A percentile compares a stretch with the other conserved stretches of the same genome.
Conservation (phyloP, 2,797 vertebrate genomes). For the Perodicticus potto region DNA sequence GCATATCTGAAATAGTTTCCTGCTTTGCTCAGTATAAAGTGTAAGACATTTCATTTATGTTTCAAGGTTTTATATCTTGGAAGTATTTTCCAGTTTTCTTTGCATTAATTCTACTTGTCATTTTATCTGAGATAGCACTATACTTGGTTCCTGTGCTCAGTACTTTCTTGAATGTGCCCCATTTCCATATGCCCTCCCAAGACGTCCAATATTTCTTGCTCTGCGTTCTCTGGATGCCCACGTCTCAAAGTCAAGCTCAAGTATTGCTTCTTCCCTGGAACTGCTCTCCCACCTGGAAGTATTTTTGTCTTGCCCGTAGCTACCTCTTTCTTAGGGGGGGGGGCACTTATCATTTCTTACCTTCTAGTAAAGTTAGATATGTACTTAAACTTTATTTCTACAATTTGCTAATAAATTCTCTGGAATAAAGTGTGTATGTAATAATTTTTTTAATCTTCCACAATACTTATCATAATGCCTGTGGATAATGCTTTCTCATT, state of each 20-base stretch:
- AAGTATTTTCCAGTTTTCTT: neutral
- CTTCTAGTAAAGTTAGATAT: slow-evolving; percentile 8
- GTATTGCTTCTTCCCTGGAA: neutral
- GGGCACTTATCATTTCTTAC: neutral
- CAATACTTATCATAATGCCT: neutral
- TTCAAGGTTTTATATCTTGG: neutral
- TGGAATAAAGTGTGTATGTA: neutral
- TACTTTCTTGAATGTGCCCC: neutral
- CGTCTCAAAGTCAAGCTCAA: neutral
- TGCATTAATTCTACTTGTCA: neutral
- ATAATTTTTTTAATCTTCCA: neutral
- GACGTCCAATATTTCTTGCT: neutral
- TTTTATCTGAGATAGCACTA: neutral
- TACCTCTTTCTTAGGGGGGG: neutral
- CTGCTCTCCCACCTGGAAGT: neutral
- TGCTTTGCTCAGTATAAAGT: neutral
- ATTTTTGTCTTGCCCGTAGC: neutral
- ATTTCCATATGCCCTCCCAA: neutral
- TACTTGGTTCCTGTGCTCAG: neutral
- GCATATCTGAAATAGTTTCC: slow-evolving; percentile 5
- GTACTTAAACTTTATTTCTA: neutral
- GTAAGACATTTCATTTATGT: neutral
- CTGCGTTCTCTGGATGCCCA: neutral
- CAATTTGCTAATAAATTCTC: neutral
- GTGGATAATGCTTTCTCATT: neutral